phyloP scores from a whole-genome alignment of 1,140 invertebrate genomes.

The Diorhabda elongata region DNA sequence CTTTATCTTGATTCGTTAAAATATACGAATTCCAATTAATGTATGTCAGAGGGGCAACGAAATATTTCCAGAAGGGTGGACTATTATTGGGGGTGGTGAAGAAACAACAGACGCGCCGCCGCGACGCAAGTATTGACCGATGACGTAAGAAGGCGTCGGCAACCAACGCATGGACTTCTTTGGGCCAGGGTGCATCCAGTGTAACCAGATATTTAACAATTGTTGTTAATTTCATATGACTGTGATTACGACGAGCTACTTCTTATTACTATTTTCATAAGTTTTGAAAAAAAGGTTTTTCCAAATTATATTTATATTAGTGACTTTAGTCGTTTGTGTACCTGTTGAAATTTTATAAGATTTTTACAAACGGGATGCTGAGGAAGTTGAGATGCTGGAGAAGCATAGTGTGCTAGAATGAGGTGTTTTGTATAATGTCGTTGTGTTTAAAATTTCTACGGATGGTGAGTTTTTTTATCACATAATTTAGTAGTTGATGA shows the following conservation, averaged over 20 bases:
- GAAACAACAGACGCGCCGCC: conserved; percentile 39
- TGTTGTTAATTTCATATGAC: not conserved
- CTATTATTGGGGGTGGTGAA: conserved; percentile 8
- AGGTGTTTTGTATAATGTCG: conserved; percentile 23
- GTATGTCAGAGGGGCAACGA: not conserved
- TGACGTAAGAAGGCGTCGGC: conserved; percentile 45
- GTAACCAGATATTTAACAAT: not conserved
- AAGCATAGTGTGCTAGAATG: not conserved
- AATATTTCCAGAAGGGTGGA: not conserved
- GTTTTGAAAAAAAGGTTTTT: no score
- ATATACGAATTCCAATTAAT: not conserved
- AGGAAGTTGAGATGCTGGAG: not conserved
- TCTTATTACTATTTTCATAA: no score
- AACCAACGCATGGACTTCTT: conserved; percentile 23
- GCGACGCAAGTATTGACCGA: conserved; percentile 43
- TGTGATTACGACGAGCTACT: not conserved
- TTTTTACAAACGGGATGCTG: not conserved
- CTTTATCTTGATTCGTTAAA: no score
- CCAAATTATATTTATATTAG: no score
- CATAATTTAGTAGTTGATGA: no score
- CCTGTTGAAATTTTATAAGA: conserved; percentile 4
- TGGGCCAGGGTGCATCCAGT: conserved; percentile 11
- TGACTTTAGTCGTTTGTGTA: not conserved
- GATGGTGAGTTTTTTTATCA: conserved; percentile 9
- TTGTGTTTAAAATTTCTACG: conserved; percentile 19